These are phyloP conservation scores for Carposina sasakii DNA, from an alignment of 1,140 invertebrate species.

Conservation along the genomic window DNA sequence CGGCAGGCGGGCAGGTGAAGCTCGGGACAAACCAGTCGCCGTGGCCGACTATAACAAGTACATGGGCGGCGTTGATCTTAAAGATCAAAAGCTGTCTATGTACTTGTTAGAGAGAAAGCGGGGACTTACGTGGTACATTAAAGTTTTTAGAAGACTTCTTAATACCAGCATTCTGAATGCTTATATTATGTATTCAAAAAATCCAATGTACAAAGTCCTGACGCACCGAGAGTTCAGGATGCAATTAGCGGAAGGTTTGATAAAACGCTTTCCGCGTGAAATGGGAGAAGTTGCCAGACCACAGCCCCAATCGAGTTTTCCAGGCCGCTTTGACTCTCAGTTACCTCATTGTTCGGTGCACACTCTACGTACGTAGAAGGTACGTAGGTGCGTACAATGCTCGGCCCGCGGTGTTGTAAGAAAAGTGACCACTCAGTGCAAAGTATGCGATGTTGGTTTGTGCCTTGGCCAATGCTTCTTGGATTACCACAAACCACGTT, in stretches of 20 bases:
- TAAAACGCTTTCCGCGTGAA: no score
- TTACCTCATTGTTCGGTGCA: no score
- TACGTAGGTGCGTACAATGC: background rate
- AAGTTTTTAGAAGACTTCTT: constrained; percentile 17
- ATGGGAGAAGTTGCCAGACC: no score
- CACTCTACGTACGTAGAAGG: no score
- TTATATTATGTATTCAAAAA: no score
- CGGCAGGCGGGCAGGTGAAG: background rate
- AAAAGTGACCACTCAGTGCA: background rate
- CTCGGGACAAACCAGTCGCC: constrained; percentile 11
- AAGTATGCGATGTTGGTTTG: background rate
- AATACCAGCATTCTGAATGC: constrained; percentile 7
- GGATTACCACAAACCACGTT: constrained; percentile 1
- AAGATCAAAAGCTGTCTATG: constrained; percentile 29
- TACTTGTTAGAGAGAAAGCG: constrained; percentile 24
- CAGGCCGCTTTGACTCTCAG: no score
- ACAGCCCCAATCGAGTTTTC: no score
- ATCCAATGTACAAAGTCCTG: no score
- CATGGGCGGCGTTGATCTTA: constrained; percentile 15
- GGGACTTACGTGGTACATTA: constrained; percentile 24
- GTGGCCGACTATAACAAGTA: constrained; percentile 28
- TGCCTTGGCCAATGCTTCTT: background rate
- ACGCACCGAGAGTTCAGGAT: no score
- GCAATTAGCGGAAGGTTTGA: no score
- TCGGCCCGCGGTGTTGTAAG: background rate